Evolutionary conservation across 23 tunicate species (phyloP), one percentile per base, ranked within the genome.

Genomic region (Halocynthia roretzi): DNA sequence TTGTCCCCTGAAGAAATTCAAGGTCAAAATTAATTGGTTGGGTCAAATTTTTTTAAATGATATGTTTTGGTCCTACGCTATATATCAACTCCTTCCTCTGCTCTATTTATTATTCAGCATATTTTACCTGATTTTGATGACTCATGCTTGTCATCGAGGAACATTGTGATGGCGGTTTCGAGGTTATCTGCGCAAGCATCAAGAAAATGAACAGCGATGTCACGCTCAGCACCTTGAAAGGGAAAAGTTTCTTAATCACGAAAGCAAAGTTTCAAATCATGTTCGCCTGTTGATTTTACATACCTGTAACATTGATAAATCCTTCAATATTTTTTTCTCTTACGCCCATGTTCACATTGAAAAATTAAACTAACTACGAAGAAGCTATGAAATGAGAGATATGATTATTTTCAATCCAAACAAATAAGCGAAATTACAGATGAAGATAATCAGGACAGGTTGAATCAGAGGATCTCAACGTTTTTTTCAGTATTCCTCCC

Each of bases 141-240:
- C 10, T 48, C 78, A 8, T 44, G 15, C 21, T 74, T 74, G 55
- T 67, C 68, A 71, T 89, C 96, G 6, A 89, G 56, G 53, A 67
- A 89, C 23, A 82, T 80, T 17, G 84, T 48, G 15, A 89, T 84
- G 5, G 96, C 96, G 50, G 70, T 51, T 18, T 83, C 82, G n/a
- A 89, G 63, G 62, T 89, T 80, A 48, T 84, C 75, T 6, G 96
- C 80, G 62, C 84, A 89, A 5, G 88, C 96, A 5, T 89, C 96
- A 31, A 89, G 72, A 75, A 89, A 61, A 76, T 80, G 88, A n/a
- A 53, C 50, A 7, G 96, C 96, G 15, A 88, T 89, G 11, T 49
- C 70, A 63, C 76, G 66, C 70, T 89, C 83, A n/a, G 80, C n/a
- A 17, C 96, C 96, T 89, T 7, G 48, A 72, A 8, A 21, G 54